A percentile compares a stretch with the other conserved stretches of the same genome.
Evolutionary conservation across 1,140 invertebrate genomes (phyloP).

Genomic region (Calliopsis andreniformis): DNA sequence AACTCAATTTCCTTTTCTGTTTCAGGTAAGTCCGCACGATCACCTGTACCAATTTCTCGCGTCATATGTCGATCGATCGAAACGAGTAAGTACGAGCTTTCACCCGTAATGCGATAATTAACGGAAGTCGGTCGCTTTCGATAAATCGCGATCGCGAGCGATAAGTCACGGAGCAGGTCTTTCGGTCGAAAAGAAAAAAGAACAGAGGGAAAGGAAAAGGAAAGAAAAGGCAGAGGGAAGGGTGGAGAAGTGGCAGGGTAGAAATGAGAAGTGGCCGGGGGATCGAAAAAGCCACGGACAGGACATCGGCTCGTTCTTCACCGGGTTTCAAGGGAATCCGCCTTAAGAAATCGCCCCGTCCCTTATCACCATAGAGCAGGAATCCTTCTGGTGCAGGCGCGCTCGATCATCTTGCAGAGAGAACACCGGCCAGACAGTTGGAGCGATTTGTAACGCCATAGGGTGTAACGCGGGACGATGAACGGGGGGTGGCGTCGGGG

Average conservation of each 20-base stretch:
- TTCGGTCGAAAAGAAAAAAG: background rate
- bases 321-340: constrained; percentile 56
- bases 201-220: background rate
- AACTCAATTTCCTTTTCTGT: background rate
- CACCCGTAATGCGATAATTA: background rate
- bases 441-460: constrained; percentile 63
- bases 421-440: constrained; percentile 53
- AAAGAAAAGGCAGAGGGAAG: background rate
- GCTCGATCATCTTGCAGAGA: constrained; percentile 67
- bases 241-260: background rate
- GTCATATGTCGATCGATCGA: background rate
- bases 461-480: constrained; percentile 47
- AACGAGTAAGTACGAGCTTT: background rate
- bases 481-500: constrained; percentile 13
- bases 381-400: constrained; percentile 65
- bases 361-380: constrained; percentile 70
- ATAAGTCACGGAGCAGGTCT: background rate
- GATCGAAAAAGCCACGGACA: constrained; percentile 32
- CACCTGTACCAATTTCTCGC: background rate
- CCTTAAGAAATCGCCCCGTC: constrained; percentile 62
- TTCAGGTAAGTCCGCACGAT: constrained; percentile 14
- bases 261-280: constrained; percentile 37
- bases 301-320: constrained; percentile 49
- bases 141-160: constrained; percentile 7
- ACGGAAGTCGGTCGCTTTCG: background rate